phyloP scores from a whole-genome alignment of 1,140 invertebrate species.

The Capitella teleta region DNA sequence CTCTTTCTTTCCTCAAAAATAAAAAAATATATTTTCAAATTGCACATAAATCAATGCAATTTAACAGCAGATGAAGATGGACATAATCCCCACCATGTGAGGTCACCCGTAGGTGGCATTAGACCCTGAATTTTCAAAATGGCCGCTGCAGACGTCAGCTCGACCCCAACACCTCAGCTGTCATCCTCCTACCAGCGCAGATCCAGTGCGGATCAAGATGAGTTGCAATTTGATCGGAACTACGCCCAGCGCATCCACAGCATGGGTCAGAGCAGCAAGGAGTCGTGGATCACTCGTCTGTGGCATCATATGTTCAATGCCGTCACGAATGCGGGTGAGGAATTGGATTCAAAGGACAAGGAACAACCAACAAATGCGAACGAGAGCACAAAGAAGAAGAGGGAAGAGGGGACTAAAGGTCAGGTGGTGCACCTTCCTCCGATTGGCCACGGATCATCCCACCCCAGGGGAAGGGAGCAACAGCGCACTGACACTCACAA shows the following conservation, averaged over 20 bases:
- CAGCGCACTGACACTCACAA: neutral
- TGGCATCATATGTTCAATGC: constrained; percentile 11
- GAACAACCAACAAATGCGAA: neutral
- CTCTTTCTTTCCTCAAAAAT: too few species aligned
- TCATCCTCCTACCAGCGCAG: too few species aligned
- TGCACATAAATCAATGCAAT: too few species aligned
- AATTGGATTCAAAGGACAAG: neutral
- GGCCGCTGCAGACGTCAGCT: too few species aligned
- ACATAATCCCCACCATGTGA: too few species aligned
- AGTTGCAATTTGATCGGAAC: too few species aligned
- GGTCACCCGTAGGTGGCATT: too few species aligned
- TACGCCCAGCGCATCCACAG: constrained; percentile 12
- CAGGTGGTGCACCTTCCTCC: neutral
- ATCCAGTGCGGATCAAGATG: too few species aligned
- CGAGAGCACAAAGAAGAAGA: neutral
- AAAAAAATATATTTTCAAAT: too few species aligned
- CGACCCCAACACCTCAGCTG: too few species aligned
- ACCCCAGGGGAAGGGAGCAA: neutral
- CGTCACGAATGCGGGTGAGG: neutral
- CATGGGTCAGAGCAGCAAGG: constrained; percentile 8
- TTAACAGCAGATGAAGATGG: too few species aligned
- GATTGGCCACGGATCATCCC: neutral
- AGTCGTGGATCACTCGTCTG: constrained; percentile 9
- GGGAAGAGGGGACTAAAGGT: neutral
- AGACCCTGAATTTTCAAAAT: too few species aligned